phyloP scores from a whole-genome alignment of 53 echinoderm and acorn worm genomes.

The Echinometra lucunter region DNA sequence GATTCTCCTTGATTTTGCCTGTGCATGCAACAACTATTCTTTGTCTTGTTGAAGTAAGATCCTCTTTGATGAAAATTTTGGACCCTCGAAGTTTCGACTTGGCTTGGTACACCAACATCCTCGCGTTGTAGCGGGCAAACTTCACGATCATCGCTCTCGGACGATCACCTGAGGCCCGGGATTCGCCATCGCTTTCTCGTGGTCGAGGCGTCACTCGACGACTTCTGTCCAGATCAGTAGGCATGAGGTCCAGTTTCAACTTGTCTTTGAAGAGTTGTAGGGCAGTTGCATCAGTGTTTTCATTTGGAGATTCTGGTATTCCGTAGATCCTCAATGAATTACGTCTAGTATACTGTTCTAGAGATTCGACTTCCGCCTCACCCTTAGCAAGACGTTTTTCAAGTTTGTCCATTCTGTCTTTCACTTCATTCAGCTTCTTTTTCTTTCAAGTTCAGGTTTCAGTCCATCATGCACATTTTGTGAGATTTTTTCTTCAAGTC shows the following conservation, averaged over 20 bases:
- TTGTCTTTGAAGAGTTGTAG: neutral
- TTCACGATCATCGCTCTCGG: constrained; percentile 11
- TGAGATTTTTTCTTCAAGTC: neutral
- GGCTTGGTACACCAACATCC: constrained; percentile 26
- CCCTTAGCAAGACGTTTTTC: neutral
- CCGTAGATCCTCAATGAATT: neutral
- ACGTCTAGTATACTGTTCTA: neutral
- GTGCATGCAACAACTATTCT: neutral
- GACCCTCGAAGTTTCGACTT: neutral
- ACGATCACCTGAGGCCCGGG: neutral
- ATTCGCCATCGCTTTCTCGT: neutral
- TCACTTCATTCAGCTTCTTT: neutral
- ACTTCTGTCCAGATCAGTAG: neutral
- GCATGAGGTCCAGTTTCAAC: neutral
- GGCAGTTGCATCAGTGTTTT: neutral
- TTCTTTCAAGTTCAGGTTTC: too few relatives aligned
- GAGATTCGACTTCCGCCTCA: neutral
- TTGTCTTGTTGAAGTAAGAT: constrained; percentile 5
- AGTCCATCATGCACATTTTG: neutral
- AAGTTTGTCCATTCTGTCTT: neutral
- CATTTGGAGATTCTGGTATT: neutral
- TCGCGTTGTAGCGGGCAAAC: constrained; percentile 36
- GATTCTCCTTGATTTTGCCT: neutral
- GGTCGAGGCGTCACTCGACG: neutral
- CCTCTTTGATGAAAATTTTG: constrained; percentile 14